Base-by-base conservation (phyloP, 2,113 vertebrate genomes). In the Cranoglanis bouderius region DNA sequence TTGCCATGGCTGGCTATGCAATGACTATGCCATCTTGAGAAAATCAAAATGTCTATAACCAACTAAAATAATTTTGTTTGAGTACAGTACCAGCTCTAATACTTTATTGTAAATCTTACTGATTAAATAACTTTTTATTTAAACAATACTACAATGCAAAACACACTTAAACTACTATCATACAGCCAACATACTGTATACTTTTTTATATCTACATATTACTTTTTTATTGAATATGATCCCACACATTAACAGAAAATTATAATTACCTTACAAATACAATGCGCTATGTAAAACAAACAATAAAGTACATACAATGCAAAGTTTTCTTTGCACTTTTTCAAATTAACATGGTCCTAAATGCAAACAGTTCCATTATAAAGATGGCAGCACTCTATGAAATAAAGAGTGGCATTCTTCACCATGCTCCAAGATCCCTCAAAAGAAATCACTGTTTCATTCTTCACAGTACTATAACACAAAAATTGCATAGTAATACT, bases 341-440 rank as follows among this genome's bases (percentile, higher is more conserved):
- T 51, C 29, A 40, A 74, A 84, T 59, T 46, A 85, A 40, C 19
- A n/a, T 46, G 7, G 19, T 75, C 6, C 88, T 95, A 95, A 43
- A 35, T 46, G 90, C 95, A 96, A 72, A 91, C 83, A 9, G 83
- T 29, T 26, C 0, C 59, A 72, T 93, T 67, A 61, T 90, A 91
- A 40, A 95, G 29, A 32, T 59, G 84, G 92, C 94, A 96, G 88
- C 96, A 96, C 26, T 92, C 89, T 3, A 82, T 88, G 0, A 96
- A 93, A 91, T 91, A 96, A 14, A 88, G 0, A 1, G 93, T 93
- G 77, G 65, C 93, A 6, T 96, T 95, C 88, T 65, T 83, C 29
- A 95, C 92, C 14, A n/a, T 74, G 85, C 8, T 91, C 96, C 96
- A 96, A 0, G 84, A 59, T 4, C 91, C 95, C 72, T 92, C 92